Conservation (phyloP, 53 echinoderm and acorn worm species). For the Stichopus horrens region DNA sequence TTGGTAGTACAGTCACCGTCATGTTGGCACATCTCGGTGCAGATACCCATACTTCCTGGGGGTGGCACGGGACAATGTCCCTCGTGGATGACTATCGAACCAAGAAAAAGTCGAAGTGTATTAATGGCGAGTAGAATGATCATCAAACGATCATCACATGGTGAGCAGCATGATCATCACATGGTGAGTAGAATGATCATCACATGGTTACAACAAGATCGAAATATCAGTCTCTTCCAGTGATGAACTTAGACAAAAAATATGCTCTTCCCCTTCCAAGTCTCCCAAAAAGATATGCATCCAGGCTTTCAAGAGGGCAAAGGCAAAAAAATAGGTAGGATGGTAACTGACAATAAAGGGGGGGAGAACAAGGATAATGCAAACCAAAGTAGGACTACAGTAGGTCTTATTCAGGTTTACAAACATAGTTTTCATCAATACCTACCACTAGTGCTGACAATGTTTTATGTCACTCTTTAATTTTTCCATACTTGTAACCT, state of each 20-base stretch:
- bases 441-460: too few species aligned
- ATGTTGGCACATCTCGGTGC: conserved; percentile 42
- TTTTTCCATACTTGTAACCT: too few species aligned
- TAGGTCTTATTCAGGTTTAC: too few species aligned
- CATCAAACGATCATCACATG: too few species aligned
- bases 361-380: too few species aligned
- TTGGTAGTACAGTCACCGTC: conserved; percentile 54
- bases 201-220: too few species aligned
- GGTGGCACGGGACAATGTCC: conserved; percentile 44
- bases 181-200: too few species aligned
- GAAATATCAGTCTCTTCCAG: too few species aligned
- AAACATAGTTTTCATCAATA: too few species aligned
- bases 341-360: background rate
- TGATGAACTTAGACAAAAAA: background rate
- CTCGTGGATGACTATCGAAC: conserved; percentile 16
- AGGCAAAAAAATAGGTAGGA: background rate
- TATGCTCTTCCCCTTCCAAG: background rate
- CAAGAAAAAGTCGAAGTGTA: background rate
- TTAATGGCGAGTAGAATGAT: background rate
- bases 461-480: too few species aligned
- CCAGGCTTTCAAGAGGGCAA: background rate
- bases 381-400: too few species aligned
- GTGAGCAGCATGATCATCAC: too few species aligned
- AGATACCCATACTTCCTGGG: conserved; percentile 27
- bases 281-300: background rate